Conservation (phyloP, 2,888 invertebrate genomes). For the Philereme vetulata region DNA sequence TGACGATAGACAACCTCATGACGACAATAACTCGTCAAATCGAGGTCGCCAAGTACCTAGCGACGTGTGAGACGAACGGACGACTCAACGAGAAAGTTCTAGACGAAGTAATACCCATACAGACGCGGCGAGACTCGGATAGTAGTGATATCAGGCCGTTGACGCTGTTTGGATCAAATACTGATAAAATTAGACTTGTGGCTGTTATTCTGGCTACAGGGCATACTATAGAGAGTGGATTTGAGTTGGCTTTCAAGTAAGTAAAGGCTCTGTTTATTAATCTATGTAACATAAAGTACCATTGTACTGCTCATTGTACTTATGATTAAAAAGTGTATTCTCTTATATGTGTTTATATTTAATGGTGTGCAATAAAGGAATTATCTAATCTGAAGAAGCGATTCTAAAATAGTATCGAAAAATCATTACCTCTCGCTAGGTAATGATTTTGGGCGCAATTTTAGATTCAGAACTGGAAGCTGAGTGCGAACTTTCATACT, state of each 20-base stretch:
- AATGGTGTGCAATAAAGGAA: no score
- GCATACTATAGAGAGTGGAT: slow-evolving; percentile 87
- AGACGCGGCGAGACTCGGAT: slow-evolving; percentile 44
- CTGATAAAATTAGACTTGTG: slow-evolving; percentile 88
- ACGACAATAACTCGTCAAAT: slow-evolving; percentile 91
- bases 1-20: slow-evolving; percentile 90
- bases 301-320: no score
- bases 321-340: no score
- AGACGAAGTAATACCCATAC: slow-evolving; percentile 63
- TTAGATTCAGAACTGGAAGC: no score
- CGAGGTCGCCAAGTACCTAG: slow-evolving; percentile 90
- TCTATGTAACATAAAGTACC: no score
- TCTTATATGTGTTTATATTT: no score
- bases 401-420: no score
- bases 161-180: slow-evolving; percentile 88
- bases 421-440: no score
- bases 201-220: slow-evolving; percentile 87
- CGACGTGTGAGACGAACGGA: slow-evolving; percentile 84
- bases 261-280: slow-evolving; percentile 31
- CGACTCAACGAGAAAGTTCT: slow-evolving; percentile 68
- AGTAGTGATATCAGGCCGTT: slow-evolving; percentile 76
- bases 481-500: no score
- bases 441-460: no score
- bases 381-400: no score
- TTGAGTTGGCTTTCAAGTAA: slow-evolving; percentile 88